phyloP scores from a whole-genome alignment of 2,888 invertebrate genomes.

The Deladenus siricidicola region DNA sequence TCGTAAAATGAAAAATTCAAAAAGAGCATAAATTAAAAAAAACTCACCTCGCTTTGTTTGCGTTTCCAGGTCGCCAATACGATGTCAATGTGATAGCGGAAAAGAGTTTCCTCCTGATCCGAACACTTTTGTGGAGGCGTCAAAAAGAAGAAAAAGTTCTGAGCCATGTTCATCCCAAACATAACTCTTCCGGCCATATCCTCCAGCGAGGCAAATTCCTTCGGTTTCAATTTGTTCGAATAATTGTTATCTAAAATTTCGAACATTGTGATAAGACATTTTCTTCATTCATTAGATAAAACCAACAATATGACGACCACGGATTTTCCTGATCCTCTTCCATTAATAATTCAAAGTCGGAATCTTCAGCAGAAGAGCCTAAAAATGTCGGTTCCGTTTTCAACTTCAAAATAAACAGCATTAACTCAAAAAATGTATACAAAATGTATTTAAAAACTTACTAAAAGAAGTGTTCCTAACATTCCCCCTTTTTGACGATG shows the following conservation, averaged over 20 bases:
- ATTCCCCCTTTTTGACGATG: not conserved
- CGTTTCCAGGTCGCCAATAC: slow-evolving; percentile 16
- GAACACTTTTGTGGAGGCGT: slow-evolving; percentile 13
- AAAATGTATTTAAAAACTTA: slow-evolving; percentile 7
- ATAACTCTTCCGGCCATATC: slow-evolving; percentile 28
- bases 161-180: slow-evolving; percentile 26
- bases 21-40: not conserved
- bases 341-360: slow-evolving; percentile 11
- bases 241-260: not conserved
- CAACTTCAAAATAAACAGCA: no score
- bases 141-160: slow-evolving; percentile 26
- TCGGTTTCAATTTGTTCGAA: not conserved
- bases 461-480: not conserved
- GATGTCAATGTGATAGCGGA: slow-evolving; percentile 31
- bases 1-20: not conserved
- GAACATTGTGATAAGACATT: no score
- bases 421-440: not conserved
- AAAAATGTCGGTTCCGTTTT: no score
- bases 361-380: slow-evolving; percentile 13
- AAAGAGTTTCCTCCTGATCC: slow-evolving; percentile 35
- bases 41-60: slow-evolving; percentile 6
- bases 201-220: slow-evolving; percentile 28
- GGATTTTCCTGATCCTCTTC: not conserved
- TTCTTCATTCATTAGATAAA: no score
- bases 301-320: not conserved